Conservation (phyloP, 2,113 vertebrate genomes). For the Equus przewalskii region DNA sequence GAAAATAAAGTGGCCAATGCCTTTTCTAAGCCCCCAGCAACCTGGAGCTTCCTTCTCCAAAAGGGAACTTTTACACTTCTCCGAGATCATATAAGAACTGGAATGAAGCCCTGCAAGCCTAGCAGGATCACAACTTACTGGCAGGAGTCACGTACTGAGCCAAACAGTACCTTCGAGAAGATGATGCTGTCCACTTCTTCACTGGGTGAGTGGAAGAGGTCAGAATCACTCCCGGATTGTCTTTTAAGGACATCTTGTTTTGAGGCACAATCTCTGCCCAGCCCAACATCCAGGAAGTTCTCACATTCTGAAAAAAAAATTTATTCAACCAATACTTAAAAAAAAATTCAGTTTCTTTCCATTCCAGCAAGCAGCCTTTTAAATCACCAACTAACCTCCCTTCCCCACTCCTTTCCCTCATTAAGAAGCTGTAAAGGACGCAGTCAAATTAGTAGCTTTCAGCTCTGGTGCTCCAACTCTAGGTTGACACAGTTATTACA, state of each 20-base stretch:
- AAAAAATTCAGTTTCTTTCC: not conserved
- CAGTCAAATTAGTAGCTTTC: not conserved
- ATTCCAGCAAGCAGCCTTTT: not conserved
- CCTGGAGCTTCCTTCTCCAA: not conserved
- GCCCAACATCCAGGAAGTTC: conserved; percentile 86
- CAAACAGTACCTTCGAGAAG: conserved; percentile 87
- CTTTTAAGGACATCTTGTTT: conserved; percentile 81
- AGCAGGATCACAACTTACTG: not conserved
- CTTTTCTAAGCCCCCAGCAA: not conserved
- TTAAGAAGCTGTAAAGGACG: conserved; percentile 19
- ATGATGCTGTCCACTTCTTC: conserved; percentile 87
- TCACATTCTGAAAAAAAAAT: conserved; percentile 85
- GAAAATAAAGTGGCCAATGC: not conserved
- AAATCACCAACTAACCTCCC: not conserved
- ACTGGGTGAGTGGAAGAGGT: conserved; percentile 85
- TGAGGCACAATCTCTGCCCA: conserved; percentile 77
- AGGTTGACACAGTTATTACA: not conserved
- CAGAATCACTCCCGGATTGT: conserved; percentile 86
- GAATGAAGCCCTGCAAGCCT: not conserved
- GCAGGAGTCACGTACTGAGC: not conserved
- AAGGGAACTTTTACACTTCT: not conserved
- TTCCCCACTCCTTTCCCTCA: not conserved
- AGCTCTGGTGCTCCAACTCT: not conserved
- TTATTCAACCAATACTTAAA: not conserved
- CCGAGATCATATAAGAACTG: not conserved